phyloP scores from a whole-genome alignment of 2,888 invertebrate species.

The Deilephila porcellus region DNA sequence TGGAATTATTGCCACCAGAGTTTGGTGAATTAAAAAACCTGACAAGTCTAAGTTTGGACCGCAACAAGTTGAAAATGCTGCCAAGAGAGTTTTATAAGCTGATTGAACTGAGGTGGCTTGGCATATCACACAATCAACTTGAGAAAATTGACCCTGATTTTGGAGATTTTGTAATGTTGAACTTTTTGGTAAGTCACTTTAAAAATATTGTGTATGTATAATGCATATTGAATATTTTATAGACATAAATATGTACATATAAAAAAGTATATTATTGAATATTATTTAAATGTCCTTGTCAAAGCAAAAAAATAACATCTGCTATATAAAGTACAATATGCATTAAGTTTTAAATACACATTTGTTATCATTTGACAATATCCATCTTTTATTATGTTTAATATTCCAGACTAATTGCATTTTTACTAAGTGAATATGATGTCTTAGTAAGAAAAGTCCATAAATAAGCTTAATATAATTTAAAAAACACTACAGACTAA shows the following conservation, averaged over 20 bases:
- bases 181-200: slow-evolving; percentile 67
- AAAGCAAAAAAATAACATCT: too few species aligned
- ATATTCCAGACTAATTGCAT: too few species aligned
- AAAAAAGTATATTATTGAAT: too few species aligned
- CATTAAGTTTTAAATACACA: too few species aligned
- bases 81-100: slow-evolving; percentile 88
- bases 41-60: slow-evolving; percentile 87
- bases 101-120: slow-evolving; percentile 88
- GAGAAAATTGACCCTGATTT: slow-evolving; percentile 88
- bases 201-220: background rate
- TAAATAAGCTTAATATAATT: too few species aligned
- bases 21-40: slow-evolving; percentile 89
- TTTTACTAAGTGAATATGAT: too few species aligned
- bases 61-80: slow-evolving; percentile 87
- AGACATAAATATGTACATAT: background rate
- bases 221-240: background rate
- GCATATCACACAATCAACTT: slow-evolving; percentile 90
- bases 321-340: too few species aligned
- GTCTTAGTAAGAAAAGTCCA: too few species aligned
- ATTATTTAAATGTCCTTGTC: too few species aligned
- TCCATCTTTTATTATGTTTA: too few species aligned
- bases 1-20: slow-evolving; percentile 89
- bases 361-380: too few species aligned
- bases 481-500: too few species aligned
- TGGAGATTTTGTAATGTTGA: slow-evolving; percentile 91